These are phyloP conservation scores for Dendrocincla fuliginosa DNA, from an alignment of 2,797 vertebrate genomes.

Conservation along the genomic window DNA sequence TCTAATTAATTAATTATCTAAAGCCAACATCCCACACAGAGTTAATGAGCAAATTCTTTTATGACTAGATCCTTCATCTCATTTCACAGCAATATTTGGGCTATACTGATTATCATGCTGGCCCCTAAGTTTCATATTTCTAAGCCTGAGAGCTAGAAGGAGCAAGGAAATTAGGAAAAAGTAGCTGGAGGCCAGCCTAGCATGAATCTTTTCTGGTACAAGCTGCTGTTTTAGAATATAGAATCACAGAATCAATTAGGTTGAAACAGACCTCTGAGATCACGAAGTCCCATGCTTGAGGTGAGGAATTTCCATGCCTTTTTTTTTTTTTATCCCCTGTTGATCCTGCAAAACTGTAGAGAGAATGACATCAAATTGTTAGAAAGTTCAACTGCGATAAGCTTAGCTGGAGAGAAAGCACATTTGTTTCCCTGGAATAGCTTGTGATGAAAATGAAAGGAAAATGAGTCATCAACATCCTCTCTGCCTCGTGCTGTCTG, in stretches of 20 bases:
- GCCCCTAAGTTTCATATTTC: background rate
- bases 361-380: background rate
- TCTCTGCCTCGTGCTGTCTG: background rate
- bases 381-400: background rate
- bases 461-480: constrained; percentile 43
- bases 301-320: background rate
- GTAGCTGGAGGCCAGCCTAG: background rate
- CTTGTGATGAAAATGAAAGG: constrained; percentile 21
- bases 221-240: background rate
- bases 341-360: background rate
- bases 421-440: constrained; percentile 18
- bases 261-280: background rate
- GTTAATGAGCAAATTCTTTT: background rate
- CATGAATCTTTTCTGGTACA: background rate
- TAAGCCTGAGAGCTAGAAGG: background rate
- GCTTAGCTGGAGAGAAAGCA: background rate
- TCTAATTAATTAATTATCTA: background rate
- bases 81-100: background rate
- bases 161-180: background rate
- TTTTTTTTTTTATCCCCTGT: background rate
- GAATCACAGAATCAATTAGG: background rate
- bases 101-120: background rate
- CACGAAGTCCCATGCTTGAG: background rate
- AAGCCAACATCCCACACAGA: background rate
- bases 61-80: background rate